phyloP scores from a whole-genome alignment of 2,797 vertebrate genomes.

The Fratercula arctica region DNA sequence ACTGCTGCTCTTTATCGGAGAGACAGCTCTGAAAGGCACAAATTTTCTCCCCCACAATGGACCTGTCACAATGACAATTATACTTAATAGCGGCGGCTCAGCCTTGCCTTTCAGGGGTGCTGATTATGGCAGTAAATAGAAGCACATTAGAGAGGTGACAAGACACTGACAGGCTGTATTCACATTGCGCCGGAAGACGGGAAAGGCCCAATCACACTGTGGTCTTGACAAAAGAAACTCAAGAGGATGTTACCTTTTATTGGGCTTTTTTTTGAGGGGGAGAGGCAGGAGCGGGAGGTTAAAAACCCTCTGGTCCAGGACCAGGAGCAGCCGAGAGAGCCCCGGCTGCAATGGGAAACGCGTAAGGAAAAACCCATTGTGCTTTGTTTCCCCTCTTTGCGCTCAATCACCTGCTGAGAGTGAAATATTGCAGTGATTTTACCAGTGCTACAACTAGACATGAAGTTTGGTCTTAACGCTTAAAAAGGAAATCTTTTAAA shows the following conservation, averaged over 20 bases:
- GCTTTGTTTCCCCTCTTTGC: background rate
- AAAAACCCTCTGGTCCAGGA: background rate
- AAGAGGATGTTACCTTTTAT: background rate
- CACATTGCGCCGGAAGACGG: background rate
- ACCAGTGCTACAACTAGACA: fast-evolving
- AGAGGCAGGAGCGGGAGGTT: background rate
- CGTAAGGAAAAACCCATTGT: background rate
- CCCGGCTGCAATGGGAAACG: background rate
- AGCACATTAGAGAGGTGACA: background rate
- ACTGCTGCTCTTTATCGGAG: background rate
- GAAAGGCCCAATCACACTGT: background rate
- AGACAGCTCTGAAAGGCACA: constrained; percentile 6
- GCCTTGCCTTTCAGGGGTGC: background rate
- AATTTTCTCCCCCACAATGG: background rate
- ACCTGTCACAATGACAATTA: constrained; percentile 1
- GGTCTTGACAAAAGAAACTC: background rate
- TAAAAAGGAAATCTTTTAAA: background rate
- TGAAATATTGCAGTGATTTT: background rate
- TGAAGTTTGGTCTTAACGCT: background rate
- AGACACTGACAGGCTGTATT: background rate
- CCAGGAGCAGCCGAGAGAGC: background rate
- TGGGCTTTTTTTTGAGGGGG: background rate
- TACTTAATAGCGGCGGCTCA: background rate
- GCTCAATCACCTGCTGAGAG: background rate
- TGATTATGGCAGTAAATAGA: background rate